Evolutionary conservation across 2,113 vertebrate species (phyloP).

Genomic region (Puntigrus tetrazona): DNA sequence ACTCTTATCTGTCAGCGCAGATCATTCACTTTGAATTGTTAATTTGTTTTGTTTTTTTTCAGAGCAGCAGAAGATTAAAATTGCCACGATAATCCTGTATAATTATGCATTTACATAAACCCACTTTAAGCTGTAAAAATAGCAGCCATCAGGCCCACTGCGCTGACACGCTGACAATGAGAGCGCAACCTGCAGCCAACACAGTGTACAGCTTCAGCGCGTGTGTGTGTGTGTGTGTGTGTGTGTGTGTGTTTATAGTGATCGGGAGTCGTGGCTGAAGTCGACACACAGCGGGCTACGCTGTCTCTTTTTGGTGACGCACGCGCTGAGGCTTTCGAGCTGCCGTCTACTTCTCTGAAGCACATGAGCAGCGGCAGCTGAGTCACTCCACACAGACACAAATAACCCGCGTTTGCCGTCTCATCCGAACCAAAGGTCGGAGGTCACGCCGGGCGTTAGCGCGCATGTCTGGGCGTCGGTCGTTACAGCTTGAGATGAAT

Average conservation of each 20-base stretch:
- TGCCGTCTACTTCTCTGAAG: constrained; percentile 4
- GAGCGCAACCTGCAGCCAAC: constrained; percentile 39
- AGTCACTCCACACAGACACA: constrained; percentile 1
- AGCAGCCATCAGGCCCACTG: constrained; percentile 39
- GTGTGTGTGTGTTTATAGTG: constrained; percentile 7
- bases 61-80: constrained; percentile 42
- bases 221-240: constrained; percentile 23
- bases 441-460: not conserved
- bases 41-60: constrained; percentile 32
- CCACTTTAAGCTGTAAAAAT: constrained; percentile 58
- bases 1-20: constrained; percentile 16
- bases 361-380: constrained; percentile 6
- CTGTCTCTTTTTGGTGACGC: constrained; percentile 22
- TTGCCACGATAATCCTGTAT: constrained; percentile 54
- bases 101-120: constrained; percentile 62
- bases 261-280: not conserved
- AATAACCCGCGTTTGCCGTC: not conserved
- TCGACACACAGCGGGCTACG: not conserved
- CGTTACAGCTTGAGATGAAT: not conserved
- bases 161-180: constrained; percentile 26
- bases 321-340: not conserved
- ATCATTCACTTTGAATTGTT: constrained; percentile 44
- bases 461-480: not conserved
- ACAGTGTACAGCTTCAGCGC: not conserved
- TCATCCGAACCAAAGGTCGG: not conserved